A percentile compares a stretch with the other conserved stretches of the same genome.
phyloP scores from a whole-genome alignment of 2,113 vertebrate species.

The Syngnathoides biaculeatus region DNA sequence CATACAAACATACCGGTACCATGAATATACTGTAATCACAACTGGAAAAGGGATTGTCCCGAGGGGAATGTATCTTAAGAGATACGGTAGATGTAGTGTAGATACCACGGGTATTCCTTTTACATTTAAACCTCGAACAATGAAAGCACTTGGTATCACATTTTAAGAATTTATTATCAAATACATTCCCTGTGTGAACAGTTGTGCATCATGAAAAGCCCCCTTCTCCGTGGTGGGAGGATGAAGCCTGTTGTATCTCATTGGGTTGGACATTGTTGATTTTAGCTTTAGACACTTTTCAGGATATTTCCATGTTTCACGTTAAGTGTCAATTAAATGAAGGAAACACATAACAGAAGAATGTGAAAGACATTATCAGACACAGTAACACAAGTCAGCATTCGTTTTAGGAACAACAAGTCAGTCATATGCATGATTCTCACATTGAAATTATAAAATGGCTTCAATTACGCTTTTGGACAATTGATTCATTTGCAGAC shows the following conservation, averaged over 20 bases:
- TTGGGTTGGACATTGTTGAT: constrained; percentile 33
- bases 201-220: constrained; percentile 36
- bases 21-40: too few species aligned
- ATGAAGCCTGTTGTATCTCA: not conserved
- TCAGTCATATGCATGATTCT: not conserved
- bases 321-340: constrained; percentile 9
- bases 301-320: constrained; percentile 33
- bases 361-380: constrained; percentile 36
- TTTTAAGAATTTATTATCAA: constrained; percentile 61
- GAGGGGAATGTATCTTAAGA: too few species aligned
- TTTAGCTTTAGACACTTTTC: constrained; percentile 58
- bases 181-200: constrained; percentile 33
- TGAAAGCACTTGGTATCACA: constrained; percentile 3
- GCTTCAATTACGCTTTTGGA: not conserved
- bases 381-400: not conserved
- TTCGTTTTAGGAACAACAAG: constrained; percentile 2
- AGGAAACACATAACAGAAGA: constrained; percentile 11
- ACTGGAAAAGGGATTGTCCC: too few species aligned
- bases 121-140: constrained; percentile 6
- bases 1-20: too few species aligned
- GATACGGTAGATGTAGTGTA: too few species aligned
- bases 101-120: too few species aligned
- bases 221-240: constrained; percentile 8
- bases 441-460: not conserved
- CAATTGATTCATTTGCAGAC: not conserved